A percentile compares a stretch with the other conserved stretches of the same genome.
These are phyloP conservation scores for Meandrusa payeni DNA, from an alignment of 2,888 invertebrate species.

Conservation along the genomic window DNA sequence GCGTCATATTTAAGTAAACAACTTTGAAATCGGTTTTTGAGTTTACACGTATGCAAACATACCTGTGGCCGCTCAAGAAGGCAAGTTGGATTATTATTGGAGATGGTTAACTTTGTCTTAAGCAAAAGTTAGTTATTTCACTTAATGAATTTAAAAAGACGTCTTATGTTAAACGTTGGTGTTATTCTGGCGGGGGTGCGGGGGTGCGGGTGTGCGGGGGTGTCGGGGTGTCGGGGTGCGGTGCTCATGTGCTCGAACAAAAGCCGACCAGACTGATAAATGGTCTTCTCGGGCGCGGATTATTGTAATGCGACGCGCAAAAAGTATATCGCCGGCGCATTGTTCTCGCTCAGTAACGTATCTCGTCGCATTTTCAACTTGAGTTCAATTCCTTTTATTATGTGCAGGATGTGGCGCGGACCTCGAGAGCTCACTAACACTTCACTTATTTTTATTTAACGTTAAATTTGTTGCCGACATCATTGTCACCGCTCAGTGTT, in stretches of 20 bases:
- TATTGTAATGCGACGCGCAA: conserved; percentile 12
- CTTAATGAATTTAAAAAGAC: not conserved
- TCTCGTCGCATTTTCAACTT: conserved; percentile 4
- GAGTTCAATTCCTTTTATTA: not conserved
- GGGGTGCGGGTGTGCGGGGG: not conserved
- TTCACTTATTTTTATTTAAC: too few relatives aligned
- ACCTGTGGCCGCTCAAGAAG: too few relatives aligned
- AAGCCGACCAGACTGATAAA: conserved; percentile 32
- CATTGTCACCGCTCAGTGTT: too few relatives aligned
- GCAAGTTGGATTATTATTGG: too few relatives aligned
- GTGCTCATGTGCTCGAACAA: conserved; percentile 23
- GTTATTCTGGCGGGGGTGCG: not conserved
- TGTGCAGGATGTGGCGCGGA: too few relatives aligned
- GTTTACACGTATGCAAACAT: too few relatives aligned
- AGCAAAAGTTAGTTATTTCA: not conserved
- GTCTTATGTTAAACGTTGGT: not conserved
- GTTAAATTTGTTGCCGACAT: too few relatives aligned
- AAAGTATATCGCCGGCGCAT: conserved; percentile 7
- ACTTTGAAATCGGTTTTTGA: too few relatives aligned
- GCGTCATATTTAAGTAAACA: too few relatives aligned
- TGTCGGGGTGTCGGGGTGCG: not conserved
- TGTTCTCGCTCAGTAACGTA: conserved; percentile 3
- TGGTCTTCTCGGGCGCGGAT: conserved; percentile 13
- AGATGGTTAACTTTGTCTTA: too few relatives aligned
- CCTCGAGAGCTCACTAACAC: too few relatives aligned